phyloP scores from a whole-genome alignment of 1,140 invertebrate species.

The Drosophila arawakana region DNA sequence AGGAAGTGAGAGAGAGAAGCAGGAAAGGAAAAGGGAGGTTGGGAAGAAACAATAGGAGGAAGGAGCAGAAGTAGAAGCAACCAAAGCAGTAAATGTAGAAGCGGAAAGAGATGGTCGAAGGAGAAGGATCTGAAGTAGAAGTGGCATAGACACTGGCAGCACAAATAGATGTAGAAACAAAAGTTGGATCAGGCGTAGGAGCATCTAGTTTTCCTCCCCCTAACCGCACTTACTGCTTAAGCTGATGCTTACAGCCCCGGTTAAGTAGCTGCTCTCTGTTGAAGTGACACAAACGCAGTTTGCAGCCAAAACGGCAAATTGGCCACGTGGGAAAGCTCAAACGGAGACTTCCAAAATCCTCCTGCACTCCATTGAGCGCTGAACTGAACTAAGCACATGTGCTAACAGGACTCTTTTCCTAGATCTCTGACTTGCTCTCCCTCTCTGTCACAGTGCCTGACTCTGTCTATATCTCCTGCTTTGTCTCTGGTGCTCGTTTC shows the following conservation, averaged over 20 bases:
- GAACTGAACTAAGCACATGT: slow-evolving; percentile 15
- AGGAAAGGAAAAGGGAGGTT: no score
- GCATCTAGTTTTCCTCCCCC: slow-evolving; percentile 2
- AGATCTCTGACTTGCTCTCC: not conserved
- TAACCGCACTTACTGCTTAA: no score
- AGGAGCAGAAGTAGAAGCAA: not conserved
- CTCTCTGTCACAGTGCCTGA: no score
- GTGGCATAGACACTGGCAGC: not conserved
- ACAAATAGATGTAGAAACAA: no score
- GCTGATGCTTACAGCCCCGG: slow-evolving; percentile 9
- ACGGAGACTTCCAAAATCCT: not conserved
- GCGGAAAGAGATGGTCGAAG: not conserved
- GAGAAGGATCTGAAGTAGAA: no score
- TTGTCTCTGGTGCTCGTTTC: slow-evolving; percentile 19
- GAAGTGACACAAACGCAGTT: slow-evolving; percentile 23
- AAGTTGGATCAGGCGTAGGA: no score
- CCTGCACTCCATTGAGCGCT: not conserved
- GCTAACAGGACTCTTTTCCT: slow-evolving; percentile 1
- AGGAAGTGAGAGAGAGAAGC: no score
- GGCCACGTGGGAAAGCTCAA: slow-evolving; percentile 21
- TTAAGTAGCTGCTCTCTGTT: slow-evolving; percentile 44
- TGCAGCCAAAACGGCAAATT: slow-evolving; percentile 35
- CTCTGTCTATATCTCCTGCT: no score
- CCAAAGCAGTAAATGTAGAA: slow-evolving; percentile 46
- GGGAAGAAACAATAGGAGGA: no score